Evolutionary conservation across 2,888 invertebrate genomes (phyloP).

Genomic region (Eurois occulta): DNA sequence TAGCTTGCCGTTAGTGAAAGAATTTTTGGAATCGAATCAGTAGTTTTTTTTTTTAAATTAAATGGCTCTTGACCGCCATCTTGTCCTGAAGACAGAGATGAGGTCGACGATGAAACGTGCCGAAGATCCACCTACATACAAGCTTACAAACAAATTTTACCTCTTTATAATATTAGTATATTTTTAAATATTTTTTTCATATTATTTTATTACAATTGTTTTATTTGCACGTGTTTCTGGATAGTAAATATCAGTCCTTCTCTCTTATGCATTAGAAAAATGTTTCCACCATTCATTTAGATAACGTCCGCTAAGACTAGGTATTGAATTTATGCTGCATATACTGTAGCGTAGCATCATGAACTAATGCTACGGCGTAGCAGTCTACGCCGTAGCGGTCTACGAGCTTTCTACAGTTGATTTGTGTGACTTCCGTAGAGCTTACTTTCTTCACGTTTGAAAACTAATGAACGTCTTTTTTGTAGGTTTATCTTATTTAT

Average conservation of each 20-base stretch:
- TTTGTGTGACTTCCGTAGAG: neutral
- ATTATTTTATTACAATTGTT: neutral
- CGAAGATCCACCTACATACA: too few species aligned
- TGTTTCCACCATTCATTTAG: neutral
- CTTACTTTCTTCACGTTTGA: neutral
- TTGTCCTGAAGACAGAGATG: too few species aligned
- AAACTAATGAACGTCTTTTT: neutral
- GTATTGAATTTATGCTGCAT: neutral
- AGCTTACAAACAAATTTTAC: too few species aligned
- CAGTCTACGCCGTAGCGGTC: conserved; percentile 44
- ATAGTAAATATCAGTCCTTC: neutral
- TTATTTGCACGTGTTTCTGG: too few species aligned
- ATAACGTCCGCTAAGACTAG: neutral
- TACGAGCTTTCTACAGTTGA: neutral
- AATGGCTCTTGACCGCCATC: too few species aligned
- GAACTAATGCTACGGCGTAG: conserved; percentile 37
- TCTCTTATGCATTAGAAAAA: neutral
- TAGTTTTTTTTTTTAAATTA: too few species aligned
- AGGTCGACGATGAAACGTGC: too few species aligned
- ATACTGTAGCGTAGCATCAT: neutral
- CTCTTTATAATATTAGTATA: too few species aligned
- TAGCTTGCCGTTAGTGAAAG: neutral
- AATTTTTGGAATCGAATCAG: too few species aligned
- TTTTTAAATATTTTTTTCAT: too few species aligned
- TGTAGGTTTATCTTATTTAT: neutral